phyloP scores from a whole-genome alignment of 2,888 invertebrate genomes.

The Trissoscelio sp. region DNA sequence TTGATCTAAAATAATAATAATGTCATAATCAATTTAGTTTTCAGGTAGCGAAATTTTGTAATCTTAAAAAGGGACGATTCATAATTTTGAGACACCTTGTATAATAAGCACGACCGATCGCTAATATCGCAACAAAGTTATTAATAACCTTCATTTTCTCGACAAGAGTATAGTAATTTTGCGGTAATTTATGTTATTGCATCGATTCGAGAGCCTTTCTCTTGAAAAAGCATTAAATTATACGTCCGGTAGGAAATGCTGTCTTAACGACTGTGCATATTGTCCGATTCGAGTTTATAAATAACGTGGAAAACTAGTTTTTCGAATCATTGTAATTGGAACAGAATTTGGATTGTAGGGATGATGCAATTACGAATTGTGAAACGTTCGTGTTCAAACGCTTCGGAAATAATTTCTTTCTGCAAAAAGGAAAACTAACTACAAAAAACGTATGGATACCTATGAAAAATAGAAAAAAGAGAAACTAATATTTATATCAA shows the following conservation, averaged over 20 bases:
- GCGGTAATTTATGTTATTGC: constrained; percentile 55
- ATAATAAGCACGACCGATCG: constrained; percentile 18
- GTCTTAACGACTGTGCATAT: constrained; percentile 37
- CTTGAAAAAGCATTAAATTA: constrained; percentile 56
- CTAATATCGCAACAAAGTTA: constrained; percentile 45
- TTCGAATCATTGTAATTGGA: constrained; percentile 14
- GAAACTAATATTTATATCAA: too few species aligned
- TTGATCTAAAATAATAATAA: too few species aligned
- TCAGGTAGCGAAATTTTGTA: not conserved
- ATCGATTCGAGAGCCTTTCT: constrained; percentile 59
- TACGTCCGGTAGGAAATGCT: constrained; percentile 44
- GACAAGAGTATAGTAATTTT: constrained; percentile 43
- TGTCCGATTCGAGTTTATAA: constrained; percentile 32
- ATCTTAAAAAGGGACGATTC: too few species aligned
- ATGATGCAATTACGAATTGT: not conserved
- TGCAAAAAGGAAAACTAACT: too few species aligned
- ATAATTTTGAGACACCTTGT: constrained; percentile 15
- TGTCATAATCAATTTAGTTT: too few species aligned
- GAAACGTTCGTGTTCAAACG: not conserved
- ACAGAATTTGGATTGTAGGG: not conserved
- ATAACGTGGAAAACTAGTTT: constrained; percentile 31
- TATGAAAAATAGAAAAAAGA: too few species aligned
- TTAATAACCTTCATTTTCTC: constrained; percentile 49
- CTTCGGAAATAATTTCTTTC: not conserved
- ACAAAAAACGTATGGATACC: too few species aligned